A percentile compares a stretch with the other conserved stretches of the same genome.
Conservation (phyloP, 2,113 vertebrate genomes). For the Mirounga angustirostris region DNA sequence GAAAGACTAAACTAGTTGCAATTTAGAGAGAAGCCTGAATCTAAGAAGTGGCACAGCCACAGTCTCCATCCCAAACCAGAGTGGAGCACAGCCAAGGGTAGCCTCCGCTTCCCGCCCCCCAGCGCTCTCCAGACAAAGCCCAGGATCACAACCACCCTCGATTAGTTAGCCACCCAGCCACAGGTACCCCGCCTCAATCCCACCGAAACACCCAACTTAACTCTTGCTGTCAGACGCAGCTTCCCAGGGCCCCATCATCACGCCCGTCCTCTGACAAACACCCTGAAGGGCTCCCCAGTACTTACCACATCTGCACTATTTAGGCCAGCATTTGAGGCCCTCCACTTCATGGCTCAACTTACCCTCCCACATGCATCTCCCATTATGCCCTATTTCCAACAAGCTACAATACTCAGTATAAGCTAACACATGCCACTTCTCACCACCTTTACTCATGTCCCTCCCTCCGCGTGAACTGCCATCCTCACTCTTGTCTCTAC, state of each 20-base stretch:
- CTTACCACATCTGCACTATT: neutral
- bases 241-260: neutral
- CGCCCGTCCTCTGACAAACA: neutral
- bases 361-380: neutral
- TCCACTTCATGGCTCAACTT: neutral
- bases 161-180: neutral
- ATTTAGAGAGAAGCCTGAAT: neutral
- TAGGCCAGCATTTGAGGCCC: neutral
- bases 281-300: neutral
- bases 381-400: neutral
- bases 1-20: neutral
- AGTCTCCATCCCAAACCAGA: neutral
- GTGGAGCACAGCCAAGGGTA: rapidly evolving
- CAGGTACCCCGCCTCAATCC: neutral
- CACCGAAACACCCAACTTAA: neutral
- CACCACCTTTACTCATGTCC: neutral
- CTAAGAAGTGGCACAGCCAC: neutral
- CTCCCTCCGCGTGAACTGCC: neutral
- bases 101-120: neutral
- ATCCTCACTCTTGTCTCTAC: neutral
- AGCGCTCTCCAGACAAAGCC: neutral
- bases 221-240: neutral
- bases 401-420: neutral
- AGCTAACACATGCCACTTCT: neutral
- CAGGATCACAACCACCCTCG: neutral